Evolutionary conservation across 1,140 invertebrate species (phyloP).

Genomic region (Bombus cullumanus): DNA sequence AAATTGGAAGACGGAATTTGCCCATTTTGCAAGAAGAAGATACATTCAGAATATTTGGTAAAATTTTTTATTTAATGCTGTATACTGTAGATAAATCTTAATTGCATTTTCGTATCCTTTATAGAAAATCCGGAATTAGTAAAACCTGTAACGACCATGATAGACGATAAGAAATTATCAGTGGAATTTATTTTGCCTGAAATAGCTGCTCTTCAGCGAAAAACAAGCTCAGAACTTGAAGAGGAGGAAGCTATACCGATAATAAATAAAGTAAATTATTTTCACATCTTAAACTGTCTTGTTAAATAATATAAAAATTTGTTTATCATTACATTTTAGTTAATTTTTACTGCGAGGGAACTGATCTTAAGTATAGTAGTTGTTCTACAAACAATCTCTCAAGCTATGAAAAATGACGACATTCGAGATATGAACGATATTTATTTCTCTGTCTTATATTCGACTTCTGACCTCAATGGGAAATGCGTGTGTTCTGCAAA

Average conservation of each 20-base stretch:
- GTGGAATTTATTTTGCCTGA: conserved; percentile 76
- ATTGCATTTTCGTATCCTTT: conserved; percentile 32
- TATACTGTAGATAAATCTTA: not conserved
- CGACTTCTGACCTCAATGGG: conserved; percentile 68
- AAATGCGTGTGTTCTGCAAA: conserved; percentile 73
- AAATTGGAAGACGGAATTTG: conserved; percentile 77
- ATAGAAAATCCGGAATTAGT: conserved; percentile 80
- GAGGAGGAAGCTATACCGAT: conserved; percentile 69
- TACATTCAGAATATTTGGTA: conserved; percentile 78
- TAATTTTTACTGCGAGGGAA: conserved; percentile 76
- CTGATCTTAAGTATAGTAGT: conserved; percentile 74
- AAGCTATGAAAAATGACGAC: conserved; percentile 79
- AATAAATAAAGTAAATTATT: conserved; percentile 76
- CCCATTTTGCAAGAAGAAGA: conserved; percentile 79
- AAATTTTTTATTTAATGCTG: conserved; percentile 6
- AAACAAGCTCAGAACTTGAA: conserved; percentile 74
- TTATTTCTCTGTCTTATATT: conserved; percentile 78
- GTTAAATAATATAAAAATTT: not conserved
- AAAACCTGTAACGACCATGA: conserved; percentile 75
- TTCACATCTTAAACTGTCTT: not conserved
- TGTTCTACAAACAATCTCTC: conserved; percentile 75
- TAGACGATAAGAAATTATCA: conserved; percentile 73
- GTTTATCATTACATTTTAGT: conserved; percentile 57
- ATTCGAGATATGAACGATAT: conserved; percentile 81
- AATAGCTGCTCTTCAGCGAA: conserved; percentile 71